phyloP scores from a whole-genome alignment of 2,113 vertebrate species.

The Myodes glareolus region DNA sequence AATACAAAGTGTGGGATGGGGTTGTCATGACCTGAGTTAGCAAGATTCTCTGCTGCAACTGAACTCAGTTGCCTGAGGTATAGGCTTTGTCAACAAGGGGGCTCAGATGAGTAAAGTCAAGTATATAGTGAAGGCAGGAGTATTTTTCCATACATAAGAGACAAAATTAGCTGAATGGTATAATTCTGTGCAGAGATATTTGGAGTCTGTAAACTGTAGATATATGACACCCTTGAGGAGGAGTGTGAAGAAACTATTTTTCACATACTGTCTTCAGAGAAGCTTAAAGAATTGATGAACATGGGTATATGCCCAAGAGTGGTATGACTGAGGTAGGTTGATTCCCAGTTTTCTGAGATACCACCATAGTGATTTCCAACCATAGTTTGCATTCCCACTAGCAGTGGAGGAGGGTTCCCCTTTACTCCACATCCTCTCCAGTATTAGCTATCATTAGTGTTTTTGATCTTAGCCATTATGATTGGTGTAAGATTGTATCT shows the following conservation, averaged over 20 bases:
- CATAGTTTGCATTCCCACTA: no score
- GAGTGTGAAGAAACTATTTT: neutral
- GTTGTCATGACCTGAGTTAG: neutral
- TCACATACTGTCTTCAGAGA: neutral
- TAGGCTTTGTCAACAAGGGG: neutral
- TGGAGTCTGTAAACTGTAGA: neutral
- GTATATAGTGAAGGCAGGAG: neutral
- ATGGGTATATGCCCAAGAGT: no score
- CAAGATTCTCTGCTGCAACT: neutral
- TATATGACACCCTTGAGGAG: neutral
- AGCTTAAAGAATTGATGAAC: neutral
- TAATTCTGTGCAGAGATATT: neutral
- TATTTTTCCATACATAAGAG: neutral
- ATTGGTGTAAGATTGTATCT: no score
- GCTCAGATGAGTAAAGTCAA: neutral
- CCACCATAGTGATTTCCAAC: no score
- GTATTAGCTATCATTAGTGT: no score
- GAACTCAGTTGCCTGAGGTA: neutral
- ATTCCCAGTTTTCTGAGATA: no score
- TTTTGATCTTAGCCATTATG: no score
- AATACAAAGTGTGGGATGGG: rapidly evolving
- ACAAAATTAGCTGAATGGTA: neutral
- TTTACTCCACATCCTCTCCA: no score
- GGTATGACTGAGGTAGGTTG: no score
- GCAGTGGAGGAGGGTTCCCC: no score